These are phyloP conservation scores for Xiphias gladius DNA, from an alignment of 2,113 vertebrate species.

Conservation along the genomic window DNA sequence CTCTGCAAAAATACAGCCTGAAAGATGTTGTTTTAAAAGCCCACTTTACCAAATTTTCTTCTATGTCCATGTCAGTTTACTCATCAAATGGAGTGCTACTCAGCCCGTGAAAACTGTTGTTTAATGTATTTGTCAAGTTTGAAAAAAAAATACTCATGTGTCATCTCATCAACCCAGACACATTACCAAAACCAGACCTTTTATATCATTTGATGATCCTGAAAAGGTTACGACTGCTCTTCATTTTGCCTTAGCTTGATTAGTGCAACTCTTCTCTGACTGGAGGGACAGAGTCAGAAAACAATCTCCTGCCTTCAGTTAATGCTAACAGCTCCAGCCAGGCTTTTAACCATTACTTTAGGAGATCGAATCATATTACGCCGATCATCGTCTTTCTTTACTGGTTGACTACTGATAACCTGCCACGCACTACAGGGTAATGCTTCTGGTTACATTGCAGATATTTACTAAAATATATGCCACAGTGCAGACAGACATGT, in stretches of 20 bases:
- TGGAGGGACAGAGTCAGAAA: not conserved
- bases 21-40: not conserved
- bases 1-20: not conserved
- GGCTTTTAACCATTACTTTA: slow-evolving; percentile 18
- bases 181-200: slow-evolving; percentile 4
- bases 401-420: not conserved
- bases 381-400: not conserved
- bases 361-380: slow-evolving; percentile 11
- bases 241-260: slow-evolving; percentile 6
- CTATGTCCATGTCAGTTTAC: slow-evolving; percentile 4
- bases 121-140: not conserved
- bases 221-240: slow-evolving; percentile 3
- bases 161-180: not conserved
- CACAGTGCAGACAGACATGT: not conserved
- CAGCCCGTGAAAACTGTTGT: not conserved
- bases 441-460: not conserved
- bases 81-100: not conserved
- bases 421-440: not conserved
- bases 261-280: not conserved
- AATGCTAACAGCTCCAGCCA: not conserved
- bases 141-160: not conserved
- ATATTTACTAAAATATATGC: not conserved
- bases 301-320: not conserved
- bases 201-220: slow-evolving; percentile 9
- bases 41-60: slow-evolving; percentile 2